Evolutionary conservation across 2,797 vertebrate genomes (phyloP).

Genomic region (Myotis findleyi): DNA sequence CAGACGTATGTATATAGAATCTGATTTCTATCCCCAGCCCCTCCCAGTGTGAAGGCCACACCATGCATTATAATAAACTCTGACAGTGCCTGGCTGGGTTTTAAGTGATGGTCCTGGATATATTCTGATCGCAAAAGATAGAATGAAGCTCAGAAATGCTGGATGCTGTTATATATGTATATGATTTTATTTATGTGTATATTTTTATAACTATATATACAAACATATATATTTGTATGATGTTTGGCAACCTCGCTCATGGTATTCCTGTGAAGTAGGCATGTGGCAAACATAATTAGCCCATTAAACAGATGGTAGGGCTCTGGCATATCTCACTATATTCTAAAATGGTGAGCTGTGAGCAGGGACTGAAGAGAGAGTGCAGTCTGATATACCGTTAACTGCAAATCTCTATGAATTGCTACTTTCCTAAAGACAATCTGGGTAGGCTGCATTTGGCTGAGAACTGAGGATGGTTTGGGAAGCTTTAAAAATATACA

Average conservation of each 20-base stretch:
- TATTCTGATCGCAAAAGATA: constrained; percentile 47
- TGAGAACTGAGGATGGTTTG: constrained; percentile 83
- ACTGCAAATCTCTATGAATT: constrained; percentile 79
- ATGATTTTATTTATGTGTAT: constrained; percentile 81
- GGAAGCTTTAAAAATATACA: constrained; percentile 84
- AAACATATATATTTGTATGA: constrained; percentile 83
- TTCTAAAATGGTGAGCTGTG: constrained; percentile 81
- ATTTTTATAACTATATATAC: constrained; percentile 81
- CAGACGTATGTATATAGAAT: neutral
- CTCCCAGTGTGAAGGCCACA: neutral
- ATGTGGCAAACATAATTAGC: constrained; percentile 83
- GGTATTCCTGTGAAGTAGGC: constrained; percentile 81
- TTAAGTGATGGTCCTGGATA: neutral
- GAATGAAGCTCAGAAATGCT: constrained; percentile 62
- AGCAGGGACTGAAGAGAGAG: constrained; percentile 71
- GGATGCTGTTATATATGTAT: constrained; percentile 72
- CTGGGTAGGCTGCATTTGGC: constrained; percentile 84
- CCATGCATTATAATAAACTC: neutral
- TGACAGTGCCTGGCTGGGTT: neutral
- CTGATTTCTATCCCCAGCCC: neutral
- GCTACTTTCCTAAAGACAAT: constrained; percentile 80
- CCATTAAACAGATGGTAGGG: constrained; percentile 84
- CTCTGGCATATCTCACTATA: constrained; percentile 80
- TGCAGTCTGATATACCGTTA: constrained; percentile 70
- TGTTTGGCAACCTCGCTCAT: constrained; percentile 79